phyloP scores from a whole-genome alignment of 2,888 invertebrate genomes.

The Plagiodera versicolora region DNA sequence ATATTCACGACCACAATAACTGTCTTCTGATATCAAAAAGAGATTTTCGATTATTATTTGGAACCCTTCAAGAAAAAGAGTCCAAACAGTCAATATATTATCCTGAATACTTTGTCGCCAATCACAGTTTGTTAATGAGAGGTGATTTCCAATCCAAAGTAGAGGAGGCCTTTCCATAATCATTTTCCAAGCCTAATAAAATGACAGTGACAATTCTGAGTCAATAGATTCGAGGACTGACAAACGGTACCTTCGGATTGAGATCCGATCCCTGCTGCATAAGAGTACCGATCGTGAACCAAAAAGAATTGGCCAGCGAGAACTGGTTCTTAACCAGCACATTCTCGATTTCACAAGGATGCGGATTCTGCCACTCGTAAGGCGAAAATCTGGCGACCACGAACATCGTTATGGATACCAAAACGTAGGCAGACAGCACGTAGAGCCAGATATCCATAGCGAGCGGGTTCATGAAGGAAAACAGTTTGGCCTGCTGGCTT shows the following conservation, averaged over 20 bases:
- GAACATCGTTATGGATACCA: conserved; percentile 78
- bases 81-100: no score
- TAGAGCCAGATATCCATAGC: conserved; percentile 87
- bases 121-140: no score
- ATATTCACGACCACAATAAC: no score
- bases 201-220: no score
- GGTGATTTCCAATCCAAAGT: no score
- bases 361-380: conserved; percentile 78
- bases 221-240: background rate
- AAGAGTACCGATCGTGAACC: conserved; percentile 87
- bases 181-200: no score
- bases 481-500: conserved; percentile 69
- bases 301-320: conserved; percentile 79
- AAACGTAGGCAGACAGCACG: conserved; percentile 76
- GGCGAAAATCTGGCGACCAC: conserved; percentile 79
- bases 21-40: no score
- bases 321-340: conserved; percentile 76
- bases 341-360: conserved; percentile 67
- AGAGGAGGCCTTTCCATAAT: no score
- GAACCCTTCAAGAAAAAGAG: no score
- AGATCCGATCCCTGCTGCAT: conserved; percentile 84
- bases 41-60: no score
- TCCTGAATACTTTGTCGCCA: no score
- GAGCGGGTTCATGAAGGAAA: conserved; percentile 86
- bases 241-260: conserved; percentile 67